These are phyloP conservation scores for Martes flavigula DNA, from an alignment of 2,797 vertebrate genomes.

Conservation along the genomic window DNA sequence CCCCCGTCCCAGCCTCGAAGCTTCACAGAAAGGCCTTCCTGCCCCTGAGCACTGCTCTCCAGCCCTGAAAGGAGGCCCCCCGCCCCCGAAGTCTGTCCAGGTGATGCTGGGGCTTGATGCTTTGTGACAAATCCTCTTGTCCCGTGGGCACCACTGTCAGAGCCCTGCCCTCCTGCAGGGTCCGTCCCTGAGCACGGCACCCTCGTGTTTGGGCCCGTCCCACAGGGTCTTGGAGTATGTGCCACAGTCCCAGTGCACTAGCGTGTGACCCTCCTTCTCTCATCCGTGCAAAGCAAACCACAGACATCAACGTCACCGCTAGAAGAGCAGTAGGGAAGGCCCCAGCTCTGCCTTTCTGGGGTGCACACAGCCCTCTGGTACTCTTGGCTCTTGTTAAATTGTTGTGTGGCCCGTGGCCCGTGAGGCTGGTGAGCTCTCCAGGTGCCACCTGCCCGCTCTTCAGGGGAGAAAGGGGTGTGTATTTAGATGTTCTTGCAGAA, in stretches of 20 bases:
- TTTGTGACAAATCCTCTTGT: background rate
- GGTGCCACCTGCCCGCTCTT: background rate
- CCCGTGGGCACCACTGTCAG: background rate
- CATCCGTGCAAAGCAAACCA: no score
- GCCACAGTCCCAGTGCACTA: background rate
- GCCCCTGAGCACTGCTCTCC: background rate
- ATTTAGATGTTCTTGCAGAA: background rate
- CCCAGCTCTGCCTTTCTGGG: background rate
- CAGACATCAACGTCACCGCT: background rate
- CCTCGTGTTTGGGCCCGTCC: background rate
- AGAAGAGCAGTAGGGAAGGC: background rate
- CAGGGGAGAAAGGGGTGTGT: background rate
- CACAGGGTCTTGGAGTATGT: background rate
- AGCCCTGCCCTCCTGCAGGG: background rate
- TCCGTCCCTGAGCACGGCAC: background rate
- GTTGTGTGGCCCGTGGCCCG: rapidly evolving
- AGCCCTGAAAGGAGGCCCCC: no score
- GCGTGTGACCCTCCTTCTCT: background rate
- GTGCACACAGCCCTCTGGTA: background rate
- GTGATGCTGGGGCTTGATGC: background rate
- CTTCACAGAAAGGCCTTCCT: background rate
- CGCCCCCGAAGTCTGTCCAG: background rate
- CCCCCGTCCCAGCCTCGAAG: background rate
- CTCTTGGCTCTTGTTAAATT: background rate
- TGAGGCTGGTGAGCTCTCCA: background rate